A percentile compares a stretch with the other conserved stretches of the same genome.
Conservation (phyloP, 2,888 invertebrate genomes). For the Ophion obscuratus region DNA sequence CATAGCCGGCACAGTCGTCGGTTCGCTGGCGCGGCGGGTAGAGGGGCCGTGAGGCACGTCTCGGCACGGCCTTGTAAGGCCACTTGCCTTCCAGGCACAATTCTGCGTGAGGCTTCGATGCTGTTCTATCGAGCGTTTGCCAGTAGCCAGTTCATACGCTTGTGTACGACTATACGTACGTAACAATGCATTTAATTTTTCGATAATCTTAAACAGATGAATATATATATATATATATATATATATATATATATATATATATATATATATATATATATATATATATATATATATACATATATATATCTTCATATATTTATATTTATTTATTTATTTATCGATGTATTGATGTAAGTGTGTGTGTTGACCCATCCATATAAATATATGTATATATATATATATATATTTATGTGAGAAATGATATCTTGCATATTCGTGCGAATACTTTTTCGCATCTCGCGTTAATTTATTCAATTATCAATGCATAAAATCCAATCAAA, state of each 20-base stretch:
- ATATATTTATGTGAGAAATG: neutral
- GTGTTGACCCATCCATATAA: neutral
- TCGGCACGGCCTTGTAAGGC: slow-evolving; percentile 83
- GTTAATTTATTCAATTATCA: no score
- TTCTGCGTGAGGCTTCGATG: slow-evolving; percentile 62
- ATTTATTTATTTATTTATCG: no score
- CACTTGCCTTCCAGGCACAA: slow-evolving; percentile 79
- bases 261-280: no score
- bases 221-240: neutral
- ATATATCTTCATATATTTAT: no score
- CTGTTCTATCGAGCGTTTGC: slow-evolving; percentile 60
- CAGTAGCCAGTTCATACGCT: slow-evolving; percentile 55
- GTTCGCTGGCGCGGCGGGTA: slow-evolving; percentile 53
- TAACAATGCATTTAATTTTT: neutral
- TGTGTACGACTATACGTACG: neutral
- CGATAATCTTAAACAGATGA: neutral
- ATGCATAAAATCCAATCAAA: no score
- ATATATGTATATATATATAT: no score
- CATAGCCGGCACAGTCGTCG: slow-evolving; percentile 54
- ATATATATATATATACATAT: neutral
- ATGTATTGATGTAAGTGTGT: no score
- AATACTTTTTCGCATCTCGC: no score
- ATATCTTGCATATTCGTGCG: neutral
- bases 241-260: no score
- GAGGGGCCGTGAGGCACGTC: slow-evolving; percentile 70